A percentile compares a stretch with the other conserved stretches of the same genome.
phyloP scores from a whole-genome alignment of 2,113 vertebrate species.

The Strix uralensis region DNA sequence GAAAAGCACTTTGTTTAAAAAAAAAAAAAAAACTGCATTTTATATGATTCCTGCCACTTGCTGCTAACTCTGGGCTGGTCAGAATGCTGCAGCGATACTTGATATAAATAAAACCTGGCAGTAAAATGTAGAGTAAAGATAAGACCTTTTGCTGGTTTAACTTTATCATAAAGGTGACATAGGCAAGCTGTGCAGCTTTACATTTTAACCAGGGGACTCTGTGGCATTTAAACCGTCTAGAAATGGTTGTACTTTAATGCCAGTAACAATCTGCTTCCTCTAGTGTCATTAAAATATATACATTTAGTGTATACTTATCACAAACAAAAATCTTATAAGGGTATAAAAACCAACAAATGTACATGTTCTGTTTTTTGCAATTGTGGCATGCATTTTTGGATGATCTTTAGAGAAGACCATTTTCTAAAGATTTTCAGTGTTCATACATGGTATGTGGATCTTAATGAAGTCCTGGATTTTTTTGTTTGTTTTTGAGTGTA shows the following conservation, averaged over 20 bases:
- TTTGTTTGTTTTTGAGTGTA: slow-evolving; percentile 71
- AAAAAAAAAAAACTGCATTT: slow-evolving; percentile 78
- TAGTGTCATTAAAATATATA: slow-evolving; percentile 87
- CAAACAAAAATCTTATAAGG: slow-evolving; percentile 79
- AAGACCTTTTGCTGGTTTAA: slow-evolving; percentile 81
- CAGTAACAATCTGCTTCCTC: slow-evolving; percentile 94
- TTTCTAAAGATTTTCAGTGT: slow-evolving; percentile 78
- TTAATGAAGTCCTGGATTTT: slow-evolving; percentile 73
- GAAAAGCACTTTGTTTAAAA: slow-evolving; percentile 98
- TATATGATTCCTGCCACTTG: slow-evolving; percentile 97
- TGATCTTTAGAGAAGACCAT: slow-evolving; percentile 72
- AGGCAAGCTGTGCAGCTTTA: slow-evolving; percentile 98
- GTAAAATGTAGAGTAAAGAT: slow-evolving; percentile 85
- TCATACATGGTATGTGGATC: slow-evolving; percentile 81
- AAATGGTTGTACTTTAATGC: slow-evolving; percentile 96
- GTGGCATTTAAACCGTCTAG: slow-evolving; percentile 99
- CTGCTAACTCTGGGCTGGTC: slow-evolving; percentile 98
- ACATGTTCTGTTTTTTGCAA: slow-evolving; percentile 79
- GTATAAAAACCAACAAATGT: slow-evolving; percentile 74
- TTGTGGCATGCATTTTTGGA: slow-evolving; percentile 79
- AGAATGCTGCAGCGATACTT: slow-evolving; percentile 98
- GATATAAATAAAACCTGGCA: slow-evolving; percentile 87
- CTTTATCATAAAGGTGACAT: slow-evolving; percentile 85
- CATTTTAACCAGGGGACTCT: slow-evolving; percentile 99
- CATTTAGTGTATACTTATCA: slow-evolving; percentile 86